These are phyloP conservation scores for Phalacrocorax aristotelis DNA, from an alignment of 2,113 vertebrate genomes.

Conservation along the genomic window DNA sequence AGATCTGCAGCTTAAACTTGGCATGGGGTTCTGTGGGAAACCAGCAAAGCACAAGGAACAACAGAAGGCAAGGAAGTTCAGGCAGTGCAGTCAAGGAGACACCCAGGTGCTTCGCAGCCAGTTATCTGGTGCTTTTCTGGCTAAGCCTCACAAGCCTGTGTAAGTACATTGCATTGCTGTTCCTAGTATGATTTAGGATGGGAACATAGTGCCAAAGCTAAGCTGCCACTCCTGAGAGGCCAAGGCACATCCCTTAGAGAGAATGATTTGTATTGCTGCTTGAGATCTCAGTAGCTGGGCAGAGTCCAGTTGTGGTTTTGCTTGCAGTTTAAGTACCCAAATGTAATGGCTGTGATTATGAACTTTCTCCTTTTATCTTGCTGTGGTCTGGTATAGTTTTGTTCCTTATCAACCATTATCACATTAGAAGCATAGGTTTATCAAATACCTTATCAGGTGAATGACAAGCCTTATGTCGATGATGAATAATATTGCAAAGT, in stretches of 20 bases:
- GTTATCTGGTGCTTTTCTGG: constrained; percentile 11
- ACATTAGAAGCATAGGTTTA: background rate
- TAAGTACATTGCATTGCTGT: background rate
- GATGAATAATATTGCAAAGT: background rate
- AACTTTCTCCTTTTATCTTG: background rate
- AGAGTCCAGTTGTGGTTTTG: background rate
- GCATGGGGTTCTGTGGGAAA: constrained; percentile 11
- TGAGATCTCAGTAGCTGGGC: background rate
- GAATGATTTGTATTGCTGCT: background rate
- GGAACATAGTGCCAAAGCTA: background rate
- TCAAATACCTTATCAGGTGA: background rate
- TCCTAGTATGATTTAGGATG: background rate
- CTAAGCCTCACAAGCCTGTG: background rate
- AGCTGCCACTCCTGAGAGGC: background rate
- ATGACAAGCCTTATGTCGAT: background rate
- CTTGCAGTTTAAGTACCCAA: background rate
- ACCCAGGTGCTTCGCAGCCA: background rate
- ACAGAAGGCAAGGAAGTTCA: constrained; percentile 24
- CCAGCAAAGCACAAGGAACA: background rate
- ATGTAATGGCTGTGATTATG: background rate
- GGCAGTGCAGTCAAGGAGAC: constrained; percentile 30
- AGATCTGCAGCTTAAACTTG: constrained; percentile 30
- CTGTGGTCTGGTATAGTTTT: background rate
- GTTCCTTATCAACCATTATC: background rate
- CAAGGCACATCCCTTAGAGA: background rate